A percentile compares a stretch with the other conserved stretches of the same genome.
These are phyloP conservation scores for Nesometra sesokonis DNA, from an alignment of 35 echinoderm and acorn worm species.

Conservation along the genomic window DNA sequence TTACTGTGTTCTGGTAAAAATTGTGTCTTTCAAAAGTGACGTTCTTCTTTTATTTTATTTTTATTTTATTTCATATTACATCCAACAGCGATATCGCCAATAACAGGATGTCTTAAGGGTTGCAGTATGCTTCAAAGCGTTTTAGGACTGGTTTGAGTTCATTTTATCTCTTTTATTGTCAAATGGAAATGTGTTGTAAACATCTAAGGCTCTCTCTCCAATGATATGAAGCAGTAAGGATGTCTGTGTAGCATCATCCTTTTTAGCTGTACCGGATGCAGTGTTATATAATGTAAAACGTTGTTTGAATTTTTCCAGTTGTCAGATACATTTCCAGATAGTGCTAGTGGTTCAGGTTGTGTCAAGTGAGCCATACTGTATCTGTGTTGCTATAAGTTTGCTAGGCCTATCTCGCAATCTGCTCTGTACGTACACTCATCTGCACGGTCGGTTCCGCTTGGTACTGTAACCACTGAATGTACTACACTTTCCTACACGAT, in stretches of 20 bases:
- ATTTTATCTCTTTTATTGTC: neutral
- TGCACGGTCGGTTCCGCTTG: too few species aligned
- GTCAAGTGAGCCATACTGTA: too few species aligned
- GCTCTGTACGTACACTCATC: too few species aligned
- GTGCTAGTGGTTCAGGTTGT: neutral
- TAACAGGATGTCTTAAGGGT: too few species aligned
- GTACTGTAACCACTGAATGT: too few species aligned
- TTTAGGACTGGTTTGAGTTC: neutral
- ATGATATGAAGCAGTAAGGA: slow-evolving; percentile 10
- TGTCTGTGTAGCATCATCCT: neutral
- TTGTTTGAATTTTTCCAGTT: slow-evolving; percentile 41
- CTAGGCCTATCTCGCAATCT: too few species aligned
- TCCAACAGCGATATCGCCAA: too few species aligned
- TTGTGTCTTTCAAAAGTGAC: slow-evolving; percentile 28
- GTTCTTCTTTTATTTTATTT: slow-evolving; percentile 27
- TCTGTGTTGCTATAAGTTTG: too few species aligned
- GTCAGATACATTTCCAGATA: slow-evolving; percentile 25
- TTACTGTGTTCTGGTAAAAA: slow-evolving; percentile 8
- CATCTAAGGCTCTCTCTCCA: neutral
- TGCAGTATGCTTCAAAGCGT: slow-evolving; percentile 16
- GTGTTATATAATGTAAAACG: slow-evolving; percentile 18
- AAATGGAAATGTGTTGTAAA: slow-evolving; percentile 17
- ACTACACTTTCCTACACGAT: too few species aligned
- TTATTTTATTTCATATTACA: slow-evolving; percentile 19
- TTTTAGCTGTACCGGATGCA: neutral